Evolutionary conservation across 1,140 invertebrate genomes (phyloP), one percentile per base, ranked within the genome.

Genomic region (Gonatopus flavifemur): DNA sequence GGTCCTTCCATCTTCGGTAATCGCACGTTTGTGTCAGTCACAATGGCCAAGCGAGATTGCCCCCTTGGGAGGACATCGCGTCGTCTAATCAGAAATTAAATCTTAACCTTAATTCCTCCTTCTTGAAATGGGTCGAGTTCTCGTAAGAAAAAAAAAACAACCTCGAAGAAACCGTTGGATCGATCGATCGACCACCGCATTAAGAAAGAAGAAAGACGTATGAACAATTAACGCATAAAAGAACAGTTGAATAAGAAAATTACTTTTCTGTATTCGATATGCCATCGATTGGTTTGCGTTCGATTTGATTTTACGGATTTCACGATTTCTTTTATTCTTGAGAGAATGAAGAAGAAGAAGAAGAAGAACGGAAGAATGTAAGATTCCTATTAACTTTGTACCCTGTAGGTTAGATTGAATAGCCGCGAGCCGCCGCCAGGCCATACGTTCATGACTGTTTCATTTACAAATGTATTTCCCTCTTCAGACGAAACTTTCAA

Each of bases 21-120:
- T 71, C 67, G 66, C 62, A 52, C 65, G 62, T 72, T 75, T 75
- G 69, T 74, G 72, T 74, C 74, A 76, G 72, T 74, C 74, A 74
- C 69, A 74, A 74, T 74, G 70, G 69, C 66, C 61, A 49, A 63
- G 62, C 59, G 58, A 65, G 66, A 76, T 74, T 70, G 67, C 63
- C 55, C 66, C 58, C 55, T 9, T 48, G 57, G 59, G 69, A 69
- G 57, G 45, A 55, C 41, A 55, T 53, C 59, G 52, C 57, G 55
- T 49, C 56, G 61, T 62, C 69, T 74, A 74, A 76, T 76, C 72
- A 74, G 69, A 74, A 76, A 76, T 76, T 74, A 76, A 74, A 76
- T 74, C 70, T 74, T 70, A 69, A 67, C 67, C 66, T 71, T 72
- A 71, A 73, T 74, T 70, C 60, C 57, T 59, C 60, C 57, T 59